Conservation (phyloP, 2,888 invertebrate genomes). For the Clepsis dumicolana region DNA sequence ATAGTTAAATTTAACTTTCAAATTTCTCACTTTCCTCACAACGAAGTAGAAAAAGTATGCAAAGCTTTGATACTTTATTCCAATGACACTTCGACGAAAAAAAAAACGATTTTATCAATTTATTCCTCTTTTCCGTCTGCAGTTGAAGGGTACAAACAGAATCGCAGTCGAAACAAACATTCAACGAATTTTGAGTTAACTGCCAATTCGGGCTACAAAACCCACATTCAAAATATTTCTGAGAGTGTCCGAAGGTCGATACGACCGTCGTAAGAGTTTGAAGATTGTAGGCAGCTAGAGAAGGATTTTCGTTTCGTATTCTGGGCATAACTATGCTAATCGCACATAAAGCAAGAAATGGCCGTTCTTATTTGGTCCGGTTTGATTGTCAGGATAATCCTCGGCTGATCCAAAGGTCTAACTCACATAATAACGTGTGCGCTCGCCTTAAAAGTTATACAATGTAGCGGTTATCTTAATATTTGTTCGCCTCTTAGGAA, state of each 20-base stretch:
- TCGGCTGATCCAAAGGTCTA: slow-evolving; percentile 10
- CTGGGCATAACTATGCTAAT: slow-evolving; percentile 29
- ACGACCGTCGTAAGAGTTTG: background rate
- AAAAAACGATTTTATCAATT: background rate
- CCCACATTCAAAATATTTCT: background rate
- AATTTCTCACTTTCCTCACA: background rate
- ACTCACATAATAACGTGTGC: slow-evolving; percentile 6
- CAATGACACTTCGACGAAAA: background rate
- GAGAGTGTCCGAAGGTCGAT: slow-evolving; percentile 7
- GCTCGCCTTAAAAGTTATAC: slow-evolving; percentile 1
- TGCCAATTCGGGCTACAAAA: background rate
- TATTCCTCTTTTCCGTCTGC: background rate
- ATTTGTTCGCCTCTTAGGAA: background rate
- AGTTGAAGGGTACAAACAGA: slow-evolving; percentile 1
- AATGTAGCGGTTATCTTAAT: background rate
- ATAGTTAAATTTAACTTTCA: background rate
- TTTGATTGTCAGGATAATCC: slow-evolving; percentile 23
- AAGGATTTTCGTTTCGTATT: slow-evolving; percentile 29
- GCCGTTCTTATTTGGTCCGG: slow-evolving; percentile 22
- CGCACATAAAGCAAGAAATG: slow-evolving; percentile 29
- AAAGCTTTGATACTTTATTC: background rate
- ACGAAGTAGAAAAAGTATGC: background rate
- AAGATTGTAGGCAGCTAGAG: slow-evolving; percentile 6
- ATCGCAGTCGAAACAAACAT: background rate
- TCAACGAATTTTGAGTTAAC: background rate